A percentile compares a stretch with the other conserved stretches of the same genome.
phyloP scores from a whole-genome alignment of 2,888 invertebrate genomes.

The Darwinula stevensoni region DNA sequence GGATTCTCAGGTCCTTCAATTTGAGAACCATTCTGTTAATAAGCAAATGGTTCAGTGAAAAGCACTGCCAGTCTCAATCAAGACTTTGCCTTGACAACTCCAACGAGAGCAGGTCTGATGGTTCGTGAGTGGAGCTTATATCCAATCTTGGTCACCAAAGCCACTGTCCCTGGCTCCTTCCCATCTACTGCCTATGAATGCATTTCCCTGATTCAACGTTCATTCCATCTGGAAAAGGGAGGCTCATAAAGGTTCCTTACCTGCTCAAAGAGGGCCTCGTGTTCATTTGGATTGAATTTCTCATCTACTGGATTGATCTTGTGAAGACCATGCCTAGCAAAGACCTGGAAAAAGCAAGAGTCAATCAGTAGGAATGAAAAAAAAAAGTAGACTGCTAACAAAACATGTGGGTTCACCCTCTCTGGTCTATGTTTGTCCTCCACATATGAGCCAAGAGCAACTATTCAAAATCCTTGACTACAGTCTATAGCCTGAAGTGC shows the following conservation, averaged over 20 bases:
- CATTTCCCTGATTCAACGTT: background rate
- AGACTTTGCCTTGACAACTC: conserved; percentile 42
- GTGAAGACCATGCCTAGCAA: conserved; percentile 61
- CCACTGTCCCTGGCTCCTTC: conserved; percentile 42
- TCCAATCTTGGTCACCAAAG: conserved; percentile 77
- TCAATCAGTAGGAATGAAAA: too few species aligned
- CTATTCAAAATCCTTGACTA: too few species aligned
- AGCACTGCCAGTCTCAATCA: too few species aligned
- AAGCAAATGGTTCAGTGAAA: too few species aligned
- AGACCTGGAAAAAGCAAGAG: conserved; percentile 27
- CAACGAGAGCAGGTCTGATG: conserved; percentile 82
- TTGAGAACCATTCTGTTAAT: too few species aligned
- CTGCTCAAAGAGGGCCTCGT: conserved; percentile 86
- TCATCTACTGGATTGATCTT: conserved; percentile 65
- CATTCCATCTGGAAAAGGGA: background rate
- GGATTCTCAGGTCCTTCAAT: too few species aligned
- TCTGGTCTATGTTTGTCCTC: too few species aligned
- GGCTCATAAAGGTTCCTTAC: conserved; percentile 17
- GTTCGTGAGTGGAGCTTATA: conserved; percentile 80
- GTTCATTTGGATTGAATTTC: conserved; percentile 84
- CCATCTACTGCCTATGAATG: background rate
- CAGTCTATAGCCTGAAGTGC: too few species aligned
- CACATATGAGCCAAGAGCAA: too few species aligned
- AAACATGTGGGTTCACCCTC: too few species aligned
- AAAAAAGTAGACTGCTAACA: conserved; percentile 1